Conservation (phyloP, 2,113 vertebrate genomes). For the Rhipidura dahli region DNA sequence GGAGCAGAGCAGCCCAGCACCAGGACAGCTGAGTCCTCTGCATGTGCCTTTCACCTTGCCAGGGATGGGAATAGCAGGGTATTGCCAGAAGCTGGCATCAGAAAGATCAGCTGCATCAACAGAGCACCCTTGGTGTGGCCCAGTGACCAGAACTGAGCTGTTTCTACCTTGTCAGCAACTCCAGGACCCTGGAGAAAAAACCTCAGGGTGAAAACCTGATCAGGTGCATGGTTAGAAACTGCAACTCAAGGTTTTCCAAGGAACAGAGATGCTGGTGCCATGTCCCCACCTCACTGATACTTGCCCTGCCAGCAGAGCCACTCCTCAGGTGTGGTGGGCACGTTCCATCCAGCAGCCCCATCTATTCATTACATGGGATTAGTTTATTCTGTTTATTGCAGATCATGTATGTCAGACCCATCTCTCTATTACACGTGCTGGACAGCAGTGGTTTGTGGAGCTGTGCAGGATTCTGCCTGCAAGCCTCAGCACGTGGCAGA, state of each 20-base stretch:
- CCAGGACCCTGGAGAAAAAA: not conserved
- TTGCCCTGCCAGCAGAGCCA: not conserved
- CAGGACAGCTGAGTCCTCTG: not conserved
- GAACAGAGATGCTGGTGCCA: not conserved
- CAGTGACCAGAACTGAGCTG: not conserved
- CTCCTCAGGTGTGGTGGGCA: not conserved
- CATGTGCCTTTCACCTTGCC: not conserved
- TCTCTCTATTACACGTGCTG: not conserved
- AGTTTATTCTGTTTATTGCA: not conserved
- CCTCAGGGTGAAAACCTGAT: fast-evolving
- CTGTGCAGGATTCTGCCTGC: not conserved
- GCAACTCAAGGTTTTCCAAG: not conserved
- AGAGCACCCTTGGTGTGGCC: not conserved
- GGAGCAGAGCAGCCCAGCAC: not conserved
- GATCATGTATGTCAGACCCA: not conserved
- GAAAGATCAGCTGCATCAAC: not conserved
- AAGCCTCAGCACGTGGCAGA: not conserved
- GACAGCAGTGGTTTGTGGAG: not conserved
- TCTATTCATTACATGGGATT: not conserved
- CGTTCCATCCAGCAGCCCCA: not conserved
- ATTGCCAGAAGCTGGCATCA: not conserved
- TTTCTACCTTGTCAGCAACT: not conserved
- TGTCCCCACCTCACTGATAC: not conserved
- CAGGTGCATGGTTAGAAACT: not conserved
- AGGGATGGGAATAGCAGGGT: not conserved